phyloP scores from a whole-genome alignment of 2,113 vertebrate species.

The Lonchura striata region DNA sequence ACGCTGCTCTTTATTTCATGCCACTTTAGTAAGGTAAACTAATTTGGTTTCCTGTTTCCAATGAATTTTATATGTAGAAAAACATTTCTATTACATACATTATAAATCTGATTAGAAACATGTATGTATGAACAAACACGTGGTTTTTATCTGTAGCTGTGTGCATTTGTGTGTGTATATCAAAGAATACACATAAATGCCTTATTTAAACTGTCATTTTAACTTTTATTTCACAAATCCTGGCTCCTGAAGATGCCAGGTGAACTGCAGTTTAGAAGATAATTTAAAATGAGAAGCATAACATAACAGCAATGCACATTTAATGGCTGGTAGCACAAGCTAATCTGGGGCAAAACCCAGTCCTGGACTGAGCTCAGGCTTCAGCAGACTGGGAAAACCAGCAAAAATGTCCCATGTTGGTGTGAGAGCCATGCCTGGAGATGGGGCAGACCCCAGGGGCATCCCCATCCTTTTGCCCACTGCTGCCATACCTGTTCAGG shows the following conservation, averaged over 20 bases:
- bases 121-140: neutral
- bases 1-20: neutral
- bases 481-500: neutral
- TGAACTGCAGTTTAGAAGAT: neutral
- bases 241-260: neutral
- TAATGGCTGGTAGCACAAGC: neutral
- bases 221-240: neutral
- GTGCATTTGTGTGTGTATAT: neutral
- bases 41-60: neutral
- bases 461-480: neutral
- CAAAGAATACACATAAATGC: neutral
- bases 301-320: neutral
- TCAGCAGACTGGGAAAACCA: neutral
- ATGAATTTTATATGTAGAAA: neutral
- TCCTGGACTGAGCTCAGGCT: neutral
- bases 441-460: accelerated
- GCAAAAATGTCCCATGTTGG: neutral
- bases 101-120: neutral
- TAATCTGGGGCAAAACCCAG: neutral
- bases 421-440: neutral
- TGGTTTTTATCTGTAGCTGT: neutral
- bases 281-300: neutral
- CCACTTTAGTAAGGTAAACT: neutral
- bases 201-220: neutral
- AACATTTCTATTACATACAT: neutral